Evolutionary conservation across 2,113 vertebrate genomes (phyloP).

Genomic region (Erythrolamprus reginae): DNA sequence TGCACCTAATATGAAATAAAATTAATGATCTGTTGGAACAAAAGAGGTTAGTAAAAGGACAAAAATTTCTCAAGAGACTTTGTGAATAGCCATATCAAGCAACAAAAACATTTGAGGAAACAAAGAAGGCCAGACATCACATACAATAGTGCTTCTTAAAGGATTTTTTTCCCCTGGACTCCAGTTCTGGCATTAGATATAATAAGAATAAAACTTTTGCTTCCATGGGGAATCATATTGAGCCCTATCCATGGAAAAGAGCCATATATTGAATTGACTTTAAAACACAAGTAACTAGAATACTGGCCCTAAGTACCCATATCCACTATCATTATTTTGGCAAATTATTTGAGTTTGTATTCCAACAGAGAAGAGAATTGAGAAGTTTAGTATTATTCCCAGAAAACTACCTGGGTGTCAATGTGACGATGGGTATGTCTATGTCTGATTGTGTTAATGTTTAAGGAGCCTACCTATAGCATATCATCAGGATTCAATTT

Average conservation of each 20-base stretch:
- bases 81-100: background rate
- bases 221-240: background rate
- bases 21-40: background rate
- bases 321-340: conserved; percentile 52
- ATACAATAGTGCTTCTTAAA: background rate
- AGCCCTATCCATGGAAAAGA: background rate
- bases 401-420: conserved; percentile 29
- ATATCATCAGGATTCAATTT: background rate
- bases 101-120: background rate
- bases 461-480: background rate
- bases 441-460: background rate
- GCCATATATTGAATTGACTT: conserved; percentile 14
- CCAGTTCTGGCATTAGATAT: background rate
- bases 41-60: conserved; percentile 3
- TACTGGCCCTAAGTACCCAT: conserved; percentile 44
- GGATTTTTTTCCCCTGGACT: background rate
- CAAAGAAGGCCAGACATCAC: background rate
- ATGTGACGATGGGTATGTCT: background rate
- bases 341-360: conserved; percentile 48
- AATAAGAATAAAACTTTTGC: background rate
- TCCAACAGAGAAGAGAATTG: conserved; percentile 26
- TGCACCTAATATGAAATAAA: too few species aligned
- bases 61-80: background rate
- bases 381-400: conserved; percentile 26
- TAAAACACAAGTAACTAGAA: conserved; percentile 27